Conservation (phyloP, 2,113 vertebrate species). For the Ginglymostoma cirratum region DNA sequence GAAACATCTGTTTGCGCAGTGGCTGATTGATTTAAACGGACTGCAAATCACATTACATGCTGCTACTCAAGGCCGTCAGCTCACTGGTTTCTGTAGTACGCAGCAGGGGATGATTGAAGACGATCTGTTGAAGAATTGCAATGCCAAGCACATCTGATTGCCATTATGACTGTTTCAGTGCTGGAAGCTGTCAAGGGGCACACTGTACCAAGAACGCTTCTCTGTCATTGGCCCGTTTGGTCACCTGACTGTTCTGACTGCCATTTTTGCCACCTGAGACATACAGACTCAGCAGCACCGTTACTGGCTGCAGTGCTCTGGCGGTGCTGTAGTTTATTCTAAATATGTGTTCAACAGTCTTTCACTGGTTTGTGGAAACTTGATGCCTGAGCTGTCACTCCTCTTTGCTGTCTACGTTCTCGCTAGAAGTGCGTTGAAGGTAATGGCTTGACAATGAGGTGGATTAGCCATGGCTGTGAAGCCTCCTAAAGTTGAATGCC, state of each 20-base stretch:
- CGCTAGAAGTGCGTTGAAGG: background rate
- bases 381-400: background rate
- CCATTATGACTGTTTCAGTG: background rate
- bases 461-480: background rate
- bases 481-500: background rate
- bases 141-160: slow-evolving; percentile 27
- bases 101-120: slow-evolving; percentile 51
- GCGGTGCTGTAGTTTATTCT: background rate
- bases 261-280: background rate
- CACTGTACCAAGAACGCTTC: background rate
- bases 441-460: background rate
- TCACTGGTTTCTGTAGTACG: slow-evolving; percentile 47
- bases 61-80: slow-evolving; percentile 45
- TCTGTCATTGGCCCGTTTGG: background rate
- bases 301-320: background rate
- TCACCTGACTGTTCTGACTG: background rate
- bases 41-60: slow-evolving; percentile 46
- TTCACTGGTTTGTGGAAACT: background rate
- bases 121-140: slow-evolving; percentile 42
- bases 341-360: background rate
- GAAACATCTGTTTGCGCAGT: slow-evolving; percentile 67
- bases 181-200: background rate
- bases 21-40: slow-evolving; percentile 50
- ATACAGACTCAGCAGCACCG: background rate
- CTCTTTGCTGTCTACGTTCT: background rate